Conservation (phyloP, 2,113 vertebrate species). For the Oophaga pumilio region DNA sequence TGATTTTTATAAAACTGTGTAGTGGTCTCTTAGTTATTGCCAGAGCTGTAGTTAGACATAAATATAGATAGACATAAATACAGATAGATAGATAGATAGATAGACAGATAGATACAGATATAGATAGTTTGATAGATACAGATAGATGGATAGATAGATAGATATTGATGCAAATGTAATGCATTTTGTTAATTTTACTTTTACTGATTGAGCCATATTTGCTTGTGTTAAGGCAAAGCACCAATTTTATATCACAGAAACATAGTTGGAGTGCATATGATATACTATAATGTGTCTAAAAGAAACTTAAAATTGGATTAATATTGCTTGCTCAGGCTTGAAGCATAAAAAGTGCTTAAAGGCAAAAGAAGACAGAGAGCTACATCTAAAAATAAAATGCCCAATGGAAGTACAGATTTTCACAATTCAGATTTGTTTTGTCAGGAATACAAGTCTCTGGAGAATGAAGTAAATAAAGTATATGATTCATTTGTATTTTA, state of each 20-base stretch:
- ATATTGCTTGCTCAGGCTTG: constrained; percentile 78
- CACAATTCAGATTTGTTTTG: constrained; percentile 68
- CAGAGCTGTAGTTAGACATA: neutral
- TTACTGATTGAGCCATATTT: constrained; percentile 12
- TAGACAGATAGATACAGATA: neutral
- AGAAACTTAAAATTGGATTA: constrained; percentile 76
- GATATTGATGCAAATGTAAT: neutral
- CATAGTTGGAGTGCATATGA: constrained; percentile 65
- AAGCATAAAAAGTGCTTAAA: constrained; percentile 76
- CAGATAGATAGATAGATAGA: constrained; percentile 2
- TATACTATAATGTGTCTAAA: constrained; percentile 71
- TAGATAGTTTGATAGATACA: neutral
- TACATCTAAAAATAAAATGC: constrained; percentile 77
- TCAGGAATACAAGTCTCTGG: constrained; percentile 62
- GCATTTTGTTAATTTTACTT: neutral
- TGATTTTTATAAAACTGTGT: too few species aligned
- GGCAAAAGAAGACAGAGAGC: constrained; percentile 69
- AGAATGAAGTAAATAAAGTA: constrained; percentile 59
- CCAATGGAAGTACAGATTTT: constrained; percentile 72
- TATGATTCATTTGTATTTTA: constrained; percentile 48
- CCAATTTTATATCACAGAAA: constrained; percentile 62
- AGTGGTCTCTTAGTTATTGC: too few species aligned
- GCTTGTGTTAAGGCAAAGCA: constrained; percentile 68
- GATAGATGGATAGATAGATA: neutral
- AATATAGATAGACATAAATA: neutral